Percentiles rank a stretch among this genome's conserved stretches.
Evolutionary conservation across 2,797 vertebrate genomes (phyloP).

Genomic region (Pipistrellus nathusii): DNA sequence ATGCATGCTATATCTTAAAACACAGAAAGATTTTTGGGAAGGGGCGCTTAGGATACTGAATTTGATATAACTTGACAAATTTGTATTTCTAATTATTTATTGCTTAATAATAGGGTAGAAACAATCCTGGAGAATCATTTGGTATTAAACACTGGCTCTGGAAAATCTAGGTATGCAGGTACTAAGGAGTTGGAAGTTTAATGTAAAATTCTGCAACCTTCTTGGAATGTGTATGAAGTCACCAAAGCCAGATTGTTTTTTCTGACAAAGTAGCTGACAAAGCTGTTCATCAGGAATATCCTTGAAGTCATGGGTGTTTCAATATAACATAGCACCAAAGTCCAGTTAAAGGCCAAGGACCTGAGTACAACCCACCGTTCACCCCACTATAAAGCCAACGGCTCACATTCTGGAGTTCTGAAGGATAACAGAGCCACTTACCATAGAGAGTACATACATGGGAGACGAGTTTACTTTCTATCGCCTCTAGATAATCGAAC

Average conservation of each 20-base stretch:
- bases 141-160: constrained; percentile 14
- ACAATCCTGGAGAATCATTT: constrained; percentile 31
- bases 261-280: neutral
- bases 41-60: neutral
- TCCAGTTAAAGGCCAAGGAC: neutral
- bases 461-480: constrained; percentile 79
- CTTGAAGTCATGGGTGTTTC: neutral
- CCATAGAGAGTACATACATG: constrained; percentile 76
- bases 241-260: neutral
- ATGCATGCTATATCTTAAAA: neutral
- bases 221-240: constrained; percentile 25
- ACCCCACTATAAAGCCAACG: neutral
- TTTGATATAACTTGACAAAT: neutral
- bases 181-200: neutral
- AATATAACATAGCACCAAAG: neutral
- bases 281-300: neutral
- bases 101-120: neutral
- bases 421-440: constrained; percentile 38
- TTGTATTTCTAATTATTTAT: constrained; percentile 36
- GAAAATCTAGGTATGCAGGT: neutral
- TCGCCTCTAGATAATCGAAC: constrained; percentile 73
- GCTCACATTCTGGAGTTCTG: neutral
- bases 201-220: constrained; percentile 32
- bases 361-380: neutral
- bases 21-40: neutral